Evolutionary conservation across 1,140 invertebrate genomes (phyloP), one percentile per base, ranked within the genome.

Genomic region (Solenopsis invicta): DNA sequence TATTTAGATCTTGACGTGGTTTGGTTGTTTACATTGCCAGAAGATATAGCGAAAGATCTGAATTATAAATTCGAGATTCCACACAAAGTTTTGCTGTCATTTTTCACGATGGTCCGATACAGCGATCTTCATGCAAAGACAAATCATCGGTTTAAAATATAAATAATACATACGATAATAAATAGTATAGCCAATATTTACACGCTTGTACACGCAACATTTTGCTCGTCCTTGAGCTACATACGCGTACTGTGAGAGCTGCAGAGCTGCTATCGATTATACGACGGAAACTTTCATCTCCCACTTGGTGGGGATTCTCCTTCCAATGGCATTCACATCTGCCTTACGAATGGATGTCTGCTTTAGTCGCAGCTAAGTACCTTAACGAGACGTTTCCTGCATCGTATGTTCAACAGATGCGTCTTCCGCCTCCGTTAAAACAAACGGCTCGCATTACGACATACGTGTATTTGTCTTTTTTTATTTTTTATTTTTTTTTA

Each of bases 351-450:
- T 37, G 69, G 67, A 54, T 90, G 50, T 12, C 41, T 50, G 62
- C 18, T 75, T 41, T 64, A 59, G 54, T 74, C 34, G 41, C 54
- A n/a, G 41, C 29, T 56, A n/a, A 84, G 72, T 85, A 88, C 50
- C 50, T 89, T 93, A 94, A 95, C 92, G 92, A 93, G 93, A 89
- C 87, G 87, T 90, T 94, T 95, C 94, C 94, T 94, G 94, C 90
- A 89, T 85, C 85, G 85, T 90, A 90, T 92, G 92, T 67, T 72
- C 62, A 64, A 90, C 89, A 92, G 88, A 92, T 89, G 91, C 88
- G 86, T 74, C 5, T 45, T 66, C 61, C n/a, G n/a, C 5, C 45
- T 85, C 34, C 37, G 18, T 54, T 84, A 48, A 48, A 52, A 61
- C 61, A 50, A 85, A 85, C 29, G 21, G 13, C 59, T 78, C 48